Base-by-base conservation (phyloP, 2,113 vertebrate species). In the Aegithalos caudatus region DNA sequence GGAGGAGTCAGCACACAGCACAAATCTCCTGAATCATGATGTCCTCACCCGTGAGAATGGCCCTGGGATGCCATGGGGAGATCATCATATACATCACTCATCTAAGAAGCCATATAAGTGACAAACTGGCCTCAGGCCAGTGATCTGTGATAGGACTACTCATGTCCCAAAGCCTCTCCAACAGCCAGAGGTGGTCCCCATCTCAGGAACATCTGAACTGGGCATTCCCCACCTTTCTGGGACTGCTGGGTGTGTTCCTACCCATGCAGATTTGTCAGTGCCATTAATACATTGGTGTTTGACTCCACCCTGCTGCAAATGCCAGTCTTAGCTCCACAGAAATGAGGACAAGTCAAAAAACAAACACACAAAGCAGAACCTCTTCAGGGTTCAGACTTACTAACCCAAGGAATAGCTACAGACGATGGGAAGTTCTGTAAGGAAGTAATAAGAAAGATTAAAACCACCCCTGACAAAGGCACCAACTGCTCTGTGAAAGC, bases 341-440 rank as follows among this genome's bases (percentile, higher is more conserved):
- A 88, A 76, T 5, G 14, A 93, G 40, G 14, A 79, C 56, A 20
- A 84, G 31, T 53, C 50, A 85, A 64, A 74, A 94, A 85, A 77
- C 53, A 91, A 90, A 71, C 29, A 60, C 81, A 90, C 51, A 88
- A 71, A 91, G 17, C 67, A 92, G 60, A 94, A 88, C 47, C 45
- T 69, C 58, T 76, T 25, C 20, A 69, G 24, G n/a, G 29, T 67
- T 94, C 88, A 89, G 31, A 94, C 83, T 86, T 95, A 94, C 81
- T 92, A 90, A 94, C 77, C 88, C 56, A 82, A 27, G 51, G 35
- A 86, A 82, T 88, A 96, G 51, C 60, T 91, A 93, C 44, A 85
- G 78, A 83, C 66, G 67, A 61, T 51, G 47, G 60, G 44, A 72
- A 92, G 42, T 35, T 90, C 91, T 95, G 76, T 45, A 81, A 93